Base-by-base conservation (phyloP, 2,888 invertebrate species). In the Rutpela maculata region DNA sequence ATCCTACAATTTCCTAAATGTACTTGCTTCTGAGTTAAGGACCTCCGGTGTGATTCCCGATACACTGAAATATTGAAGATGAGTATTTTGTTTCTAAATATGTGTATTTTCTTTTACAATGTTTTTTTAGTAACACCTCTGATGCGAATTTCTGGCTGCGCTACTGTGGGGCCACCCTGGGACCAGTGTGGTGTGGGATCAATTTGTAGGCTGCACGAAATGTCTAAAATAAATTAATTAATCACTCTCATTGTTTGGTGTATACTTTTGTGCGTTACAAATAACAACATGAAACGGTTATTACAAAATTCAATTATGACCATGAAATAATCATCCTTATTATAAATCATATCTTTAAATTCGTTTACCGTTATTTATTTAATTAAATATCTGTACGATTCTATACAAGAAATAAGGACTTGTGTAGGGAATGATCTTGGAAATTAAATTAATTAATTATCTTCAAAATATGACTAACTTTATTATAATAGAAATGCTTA, bases 391-490 rank as follows among this genome's bases (percentile, higher is more conserved):
- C 2, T 50, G 6, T 50, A 17, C n/a, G 50, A 50, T 50, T 50
- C 1, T 7, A 0, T 50, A n/a, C 0, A n/a, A 50, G n/a, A 50
- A n/a, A 35, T 43, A 50, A 50, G 50, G 50, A 50, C n/a, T 50
- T 50, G 50, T n/a, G 50, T 50, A 50, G 50, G 50, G 50, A n/a
- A 50, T 50, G 50, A 50, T 50, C 50, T 50, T 50, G 50, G n/a
- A 15, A n/a, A 50, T n/a, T 50, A 6, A 50, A n/a, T 15, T 50
- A 50, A 50, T 50, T 50, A 50, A 50, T 50, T 9, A 35, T 6
- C 4, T 50, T 50, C n/a, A n/a, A 17, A 50, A 17, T n/a, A 50
- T 50, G n/a, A 15, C n/a, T 50, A 50, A 50, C 15, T n/a, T 15
- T n/a, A 50, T n/a, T n/a, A n/a, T 50, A 50, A 43, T 43, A 1